Evolutionary conservation across 2,797 vertebrate genomes (phyloP).

Genomic region (Euphonia xanthogaster): DNA sequence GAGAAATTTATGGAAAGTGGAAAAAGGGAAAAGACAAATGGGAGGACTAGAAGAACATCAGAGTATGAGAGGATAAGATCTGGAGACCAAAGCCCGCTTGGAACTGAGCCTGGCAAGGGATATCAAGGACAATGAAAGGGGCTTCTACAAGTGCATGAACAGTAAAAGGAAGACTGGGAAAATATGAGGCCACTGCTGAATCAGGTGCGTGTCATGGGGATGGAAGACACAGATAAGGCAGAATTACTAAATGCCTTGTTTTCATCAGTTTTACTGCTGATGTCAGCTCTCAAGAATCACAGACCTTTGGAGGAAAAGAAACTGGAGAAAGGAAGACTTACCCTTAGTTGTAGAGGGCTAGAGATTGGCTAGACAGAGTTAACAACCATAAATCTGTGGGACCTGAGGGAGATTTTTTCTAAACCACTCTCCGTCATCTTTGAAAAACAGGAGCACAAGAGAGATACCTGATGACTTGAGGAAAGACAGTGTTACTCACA

Average conservation of each 20-base stretch:
- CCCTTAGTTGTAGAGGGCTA: neutral
- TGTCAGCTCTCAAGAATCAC: neutral
- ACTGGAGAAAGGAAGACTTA: neutral
- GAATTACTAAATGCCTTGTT: neutral
- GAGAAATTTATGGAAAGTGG: neutral
- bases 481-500: neutral
- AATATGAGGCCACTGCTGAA: neutral
- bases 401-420: neutral
- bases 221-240: neutral
- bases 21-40: neutral
- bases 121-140: neutral
- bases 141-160: neutral
- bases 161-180: neutral
- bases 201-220: too few relatives aligned
- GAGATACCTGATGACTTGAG: neutral
- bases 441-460: neutral
- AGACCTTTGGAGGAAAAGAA: neutral
- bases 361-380: neutral
- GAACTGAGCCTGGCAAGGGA: neutral
- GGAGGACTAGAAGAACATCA: neutral
- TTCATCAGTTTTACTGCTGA: neutral
- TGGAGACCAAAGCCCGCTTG: neutral
- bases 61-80: neutral
- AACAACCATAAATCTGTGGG: neutral
- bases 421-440: neutral